Evolutionary conservation across 2,113 vertebrate genomes (phyloP).

Genomic region (Microtus montanus): DNA sequence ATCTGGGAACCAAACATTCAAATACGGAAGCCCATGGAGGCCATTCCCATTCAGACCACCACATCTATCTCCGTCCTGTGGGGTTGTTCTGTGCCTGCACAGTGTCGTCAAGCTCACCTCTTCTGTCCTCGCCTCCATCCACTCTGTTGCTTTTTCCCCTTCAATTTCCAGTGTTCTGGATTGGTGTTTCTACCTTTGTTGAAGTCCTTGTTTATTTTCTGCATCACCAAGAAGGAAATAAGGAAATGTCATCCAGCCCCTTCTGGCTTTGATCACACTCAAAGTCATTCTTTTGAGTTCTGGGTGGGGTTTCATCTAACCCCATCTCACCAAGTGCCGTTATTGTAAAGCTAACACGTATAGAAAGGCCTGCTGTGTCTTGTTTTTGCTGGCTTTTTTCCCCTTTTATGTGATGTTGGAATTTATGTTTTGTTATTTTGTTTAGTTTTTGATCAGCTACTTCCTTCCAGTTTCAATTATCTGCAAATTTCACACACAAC

Average conservation of each 20-base stretch:
- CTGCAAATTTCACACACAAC: background rate
- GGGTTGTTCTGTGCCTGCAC: background rate
- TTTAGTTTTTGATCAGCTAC: background rate
- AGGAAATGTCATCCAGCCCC: background rate
- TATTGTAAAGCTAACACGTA: background rate
- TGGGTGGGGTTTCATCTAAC: background rate
- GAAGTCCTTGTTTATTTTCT: background rate
- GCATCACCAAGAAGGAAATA: background rate
- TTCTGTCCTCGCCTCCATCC: background rate
- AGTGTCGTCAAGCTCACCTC: background rate
- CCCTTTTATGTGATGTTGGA: background rate
- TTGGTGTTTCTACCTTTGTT: background rate
- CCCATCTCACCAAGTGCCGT: background rate
- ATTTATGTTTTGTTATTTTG: background rate
- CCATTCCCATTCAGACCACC: background rate
- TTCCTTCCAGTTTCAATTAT: background rate
- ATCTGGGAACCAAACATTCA: background rate
- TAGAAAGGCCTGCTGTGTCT: background rate
- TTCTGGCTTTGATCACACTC: background rate
- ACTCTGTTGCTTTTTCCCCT: background rate
- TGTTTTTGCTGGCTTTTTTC: background rate
- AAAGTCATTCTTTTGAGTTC: background rate
- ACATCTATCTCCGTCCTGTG: too few species aligned
- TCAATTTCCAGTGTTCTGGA: background rate
- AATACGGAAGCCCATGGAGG: background rate